Evolutionary conservation across 2,113 vertebrate species (phyloP).

Genomic region (Hydrochoerus hydrochaeris): DNA sequence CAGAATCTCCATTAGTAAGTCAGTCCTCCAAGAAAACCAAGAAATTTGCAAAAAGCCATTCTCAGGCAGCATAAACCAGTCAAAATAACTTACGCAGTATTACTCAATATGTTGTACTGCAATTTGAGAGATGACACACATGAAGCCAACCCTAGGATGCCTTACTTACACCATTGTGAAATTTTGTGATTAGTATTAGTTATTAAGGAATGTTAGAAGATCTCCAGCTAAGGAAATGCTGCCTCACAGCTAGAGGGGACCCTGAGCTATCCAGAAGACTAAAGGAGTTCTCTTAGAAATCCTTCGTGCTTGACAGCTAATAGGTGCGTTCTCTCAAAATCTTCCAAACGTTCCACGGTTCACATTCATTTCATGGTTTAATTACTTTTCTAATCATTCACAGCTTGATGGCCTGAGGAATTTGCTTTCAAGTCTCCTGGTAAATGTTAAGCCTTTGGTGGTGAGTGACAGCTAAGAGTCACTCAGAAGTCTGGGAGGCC

Average conservation of each 20-base stretch:
- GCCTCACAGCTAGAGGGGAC: slow-evolving; percentile 52
- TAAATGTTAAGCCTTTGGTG: slow-evolving; percentile 86
- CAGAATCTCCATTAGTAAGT: slow-evolving; percentile 50
- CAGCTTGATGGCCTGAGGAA: slow-evolving; percentile 81
- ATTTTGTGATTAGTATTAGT: slow-evolving; percentile 80
- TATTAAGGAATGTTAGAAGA: slow-evolving; percentile 83
- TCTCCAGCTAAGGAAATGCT: slow-evolving; percentile 73
- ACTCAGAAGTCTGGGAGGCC: slow-evolving; percentile 74
- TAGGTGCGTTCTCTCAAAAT: slow-evolving; percentile 66
- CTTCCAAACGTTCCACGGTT: slow-evolving; percentile 80
- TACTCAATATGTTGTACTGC: slow-evolving; percentile 62
- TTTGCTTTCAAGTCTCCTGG: slow-evolving; percentile 78
- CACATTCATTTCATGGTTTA: slow-evolving; percentile 81
- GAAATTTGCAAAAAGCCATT: slow-evolving; percentile 65
- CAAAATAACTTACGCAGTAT: slow-evolving; percentile 70
- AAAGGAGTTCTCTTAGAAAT: slow-evolving; percentile 75
- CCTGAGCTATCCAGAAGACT: slow-evolving; percentile 63
- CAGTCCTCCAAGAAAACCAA: slow-evolving; percentile 56
- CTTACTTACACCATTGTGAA: slow-evolving; percentile 73
- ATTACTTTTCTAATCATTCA: slow-evolving; percentile 83
- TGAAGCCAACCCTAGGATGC: slow-evolving; percentile 63
- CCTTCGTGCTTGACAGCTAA: slow-evolving; percentile 76
- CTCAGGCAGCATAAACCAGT: slow-evolving; percentile 64
- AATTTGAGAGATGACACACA: slow-evolving; percentile 76
- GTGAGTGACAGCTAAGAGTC: slow-evolving; percentile 77